phyloP scores from a whole-genome alignment of 2,113 vertebrate species.

The Protobothrops flavoviridis region DNA sequence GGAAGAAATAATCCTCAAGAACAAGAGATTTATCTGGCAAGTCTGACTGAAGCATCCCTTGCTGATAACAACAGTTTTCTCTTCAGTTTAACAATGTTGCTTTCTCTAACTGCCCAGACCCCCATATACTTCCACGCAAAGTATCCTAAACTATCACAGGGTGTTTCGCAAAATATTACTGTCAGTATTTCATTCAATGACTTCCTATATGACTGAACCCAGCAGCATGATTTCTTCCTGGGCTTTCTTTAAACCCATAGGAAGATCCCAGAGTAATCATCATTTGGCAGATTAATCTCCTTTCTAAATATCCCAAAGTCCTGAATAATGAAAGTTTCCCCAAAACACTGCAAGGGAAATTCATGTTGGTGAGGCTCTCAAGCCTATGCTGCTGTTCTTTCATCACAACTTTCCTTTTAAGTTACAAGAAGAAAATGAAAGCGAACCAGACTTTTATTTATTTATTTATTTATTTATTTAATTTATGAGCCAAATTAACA shows the following conservation, averaged over 20 bases:
- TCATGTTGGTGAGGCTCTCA: background rate
- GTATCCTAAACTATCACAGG: background rate
- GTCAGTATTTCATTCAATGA: background rate
- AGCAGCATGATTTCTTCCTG: background rate
- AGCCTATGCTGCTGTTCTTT: background rate
- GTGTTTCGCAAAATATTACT: background rate
- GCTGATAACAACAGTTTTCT: constrained; percentile 54
- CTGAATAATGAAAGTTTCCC: background rate
- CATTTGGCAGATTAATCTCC: background rate
- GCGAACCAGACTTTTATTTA: background rate
- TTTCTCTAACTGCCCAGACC: constrained; percentile 10
- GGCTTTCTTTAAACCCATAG: background rate
- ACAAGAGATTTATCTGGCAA: constrained; percentile 67
- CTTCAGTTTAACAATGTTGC: constrained; percentile 43
- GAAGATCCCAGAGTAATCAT: background rate
- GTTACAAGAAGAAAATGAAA: background rate
- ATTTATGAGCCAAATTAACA: background rate
- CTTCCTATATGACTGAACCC: constrained; percentile 5
- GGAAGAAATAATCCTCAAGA: constrained; percentile 62
- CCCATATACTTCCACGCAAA: background rate
- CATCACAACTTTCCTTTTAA: background rate
- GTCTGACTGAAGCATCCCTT: constrained; percentile 55
- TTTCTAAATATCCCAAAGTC: background rate
- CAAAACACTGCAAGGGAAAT: background rate
- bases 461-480: no score